Evolutionary conservation across 2,797 vertebrate species (phyloP), one percentile per base, ranked within the genome.

Genomic region (Danio jaintianensis): DNA sequence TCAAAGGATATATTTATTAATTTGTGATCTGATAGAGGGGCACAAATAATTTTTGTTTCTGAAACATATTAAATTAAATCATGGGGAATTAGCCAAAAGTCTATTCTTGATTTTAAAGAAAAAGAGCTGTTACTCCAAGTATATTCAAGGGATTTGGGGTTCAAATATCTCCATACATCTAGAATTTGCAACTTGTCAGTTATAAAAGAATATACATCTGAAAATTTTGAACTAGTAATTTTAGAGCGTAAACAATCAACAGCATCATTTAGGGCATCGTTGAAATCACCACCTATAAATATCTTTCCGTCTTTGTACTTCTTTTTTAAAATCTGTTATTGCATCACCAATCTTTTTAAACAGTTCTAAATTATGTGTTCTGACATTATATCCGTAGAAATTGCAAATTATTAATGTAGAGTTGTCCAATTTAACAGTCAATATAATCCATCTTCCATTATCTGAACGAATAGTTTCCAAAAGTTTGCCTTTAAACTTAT

Each of bases 51-150:
- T 59, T 36, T 59, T 59, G 22, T 36, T 15, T 59, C 56, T 3
- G 56, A 59, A 2, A 59, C 5, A 59, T 7, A 38, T 12, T 13
- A 2, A 13, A 58, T 16, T 61, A 38, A 38, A 15, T 61, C 29
- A 8, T 38, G 6, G 4, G 58, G 7, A 38, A 61, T 61, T 36
- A 40, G 0, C 59, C 8, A 42, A 58, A 61, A 61, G 38, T 61
- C 58, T 36, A 38, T 61, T 61, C 13, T 61, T 61, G 13, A 61
- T 16, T 61, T 61, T 61, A 61, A 61, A 61, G 58, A 61, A 38
- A 61, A 16, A 16, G 29, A 29, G 29, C 29, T 38, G 38, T 61
- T 29, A 61, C 38, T 61, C 6, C 6, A 61, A 8, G 13, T 38
- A 38, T 61, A 61, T 6, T 61, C 29, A 61, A 7, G 38, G 1